Conservation (phyloP, 2,113 vertebrate species). For the Pongo pygmaeus region DNA sequence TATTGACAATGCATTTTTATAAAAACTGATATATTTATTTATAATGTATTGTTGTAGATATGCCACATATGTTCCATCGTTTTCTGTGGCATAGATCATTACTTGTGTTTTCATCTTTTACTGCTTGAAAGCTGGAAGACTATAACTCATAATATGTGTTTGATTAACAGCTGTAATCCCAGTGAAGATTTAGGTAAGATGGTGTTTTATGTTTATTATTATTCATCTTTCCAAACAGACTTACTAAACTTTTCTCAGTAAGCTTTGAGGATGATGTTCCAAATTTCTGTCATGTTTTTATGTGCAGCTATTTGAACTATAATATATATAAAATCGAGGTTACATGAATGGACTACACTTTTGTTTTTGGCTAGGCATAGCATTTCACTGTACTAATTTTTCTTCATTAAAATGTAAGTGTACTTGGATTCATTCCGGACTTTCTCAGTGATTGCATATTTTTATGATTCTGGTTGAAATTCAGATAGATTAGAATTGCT, state of each 20-base stretch:
- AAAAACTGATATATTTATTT: not conserved
- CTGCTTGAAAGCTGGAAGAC: not conserved
- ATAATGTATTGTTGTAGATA: not conserved
- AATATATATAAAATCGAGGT: not conserved
- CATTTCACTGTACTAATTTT: not conserved
- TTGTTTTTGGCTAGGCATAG: not conserved
- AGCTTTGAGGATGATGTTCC: not conserved
- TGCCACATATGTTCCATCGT: not conserved
- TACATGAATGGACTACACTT: not conserved
- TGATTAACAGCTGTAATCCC: not conserved
- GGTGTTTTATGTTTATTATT: not conserved
- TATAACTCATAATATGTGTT: not conserved
- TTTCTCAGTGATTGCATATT: not conserved
- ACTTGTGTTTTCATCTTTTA: not conserved
- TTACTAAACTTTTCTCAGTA: not conserved
- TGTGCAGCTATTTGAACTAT: not conserved
- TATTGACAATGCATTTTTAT: not conserved
- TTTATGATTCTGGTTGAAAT: not conserved
- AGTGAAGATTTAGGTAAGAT: not conserved
- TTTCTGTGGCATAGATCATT: not conserved
- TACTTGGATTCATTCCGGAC: not conserved
- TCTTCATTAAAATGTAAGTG: not conserved
- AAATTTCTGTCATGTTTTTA: not conserved
- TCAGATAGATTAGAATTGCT: not conserved
- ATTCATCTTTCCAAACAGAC: not conserved